Evolutionary conservation across 2,888 invertebrate species (phyloP).

Genomic region (Trissonchulus latispiculum): DNA sequence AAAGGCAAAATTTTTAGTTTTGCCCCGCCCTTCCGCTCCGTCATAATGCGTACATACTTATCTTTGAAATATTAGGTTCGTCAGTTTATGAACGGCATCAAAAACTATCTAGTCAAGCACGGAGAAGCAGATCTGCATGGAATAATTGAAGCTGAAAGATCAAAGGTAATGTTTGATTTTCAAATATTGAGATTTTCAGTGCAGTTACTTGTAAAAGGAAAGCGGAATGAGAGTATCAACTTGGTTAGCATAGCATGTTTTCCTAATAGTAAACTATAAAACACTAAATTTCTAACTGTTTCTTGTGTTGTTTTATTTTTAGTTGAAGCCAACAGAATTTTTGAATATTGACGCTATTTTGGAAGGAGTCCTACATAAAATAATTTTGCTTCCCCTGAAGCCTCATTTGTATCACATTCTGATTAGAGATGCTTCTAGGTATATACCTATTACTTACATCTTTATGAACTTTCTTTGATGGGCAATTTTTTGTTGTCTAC

Average conservation of each 20-base stretch:
- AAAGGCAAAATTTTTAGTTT: no score
- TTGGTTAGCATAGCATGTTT: no score
- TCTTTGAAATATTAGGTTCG: slow-evolving; percentile 52
- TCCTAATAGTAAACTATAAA: no score
- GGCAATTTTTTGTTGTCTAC: no score
- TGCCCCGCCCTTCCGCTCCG: no score
- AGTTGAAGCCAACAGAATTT: slow-evolving; percentile 73
- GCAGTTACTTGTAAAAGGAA: no score
- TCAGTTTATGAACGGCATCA: slow-evolving; percentile 97
- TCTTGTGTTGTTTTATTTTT: background rate
- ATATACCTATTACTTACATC: no score
- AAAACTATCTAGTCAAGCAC: slow-evolving; percentile 90
- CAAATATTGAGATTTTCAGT: no score
- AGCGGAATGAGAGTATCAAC: no score
- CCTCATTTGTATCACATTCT: slow-evolving; percentile 45
- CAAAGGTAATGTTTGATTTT: no score
- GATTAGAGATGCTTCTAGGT: slow-evolving; percentile 28
- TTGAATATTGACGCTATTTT: slow-evolving; percentile 87
- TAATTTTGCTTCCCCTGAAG: slow-evolving; percentile 58
- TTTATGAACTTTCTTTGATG: no score
- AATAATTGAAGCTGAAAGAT: slow-evolving; percentile 73
- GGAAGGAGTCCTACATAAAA: slow-evolving; percentile 82
- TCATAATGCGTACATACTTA: background rate
- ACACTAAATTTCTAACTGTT: no score
- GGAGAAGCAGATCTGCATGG: slow-evolving; percentile 84